Conservation (phyloP, 2,113 vertebrate species). For the Vidua macroura region DNA sequence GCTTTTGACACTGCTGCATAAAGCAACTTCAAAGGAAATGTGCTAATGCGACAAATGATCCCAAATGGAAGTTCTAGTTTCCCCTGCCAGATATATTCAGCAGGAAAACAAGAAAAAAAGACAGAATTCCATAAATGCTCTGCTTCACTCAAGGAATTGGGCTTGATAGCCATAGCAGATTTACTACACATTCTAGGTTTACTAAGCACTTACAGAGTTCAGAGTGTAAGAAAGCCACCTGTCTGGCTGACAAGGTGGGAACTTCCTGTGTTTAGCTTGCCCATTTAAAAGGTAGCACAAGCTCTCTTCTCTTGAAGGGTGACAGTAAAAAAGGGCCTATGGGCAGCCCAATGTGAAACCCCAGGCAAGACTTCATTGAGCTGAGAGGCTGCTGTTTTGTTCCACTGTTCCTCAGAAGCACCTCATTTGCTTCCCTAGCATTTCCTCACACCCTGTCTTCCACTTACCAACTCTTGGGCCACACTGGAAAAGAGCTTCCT, state of each 20-base stretch:
- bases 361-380: neutral
- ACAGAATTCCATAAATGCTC: neutral
- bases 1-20: neutral
- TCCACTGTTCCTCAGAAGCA: neutral
- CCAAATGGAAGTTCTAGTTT: neutral
- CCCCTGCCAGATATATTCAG: neutral
- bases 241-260: neutral
- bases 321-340: neutral
- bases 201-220: neutral
- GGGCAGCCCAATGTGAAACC: neutral
- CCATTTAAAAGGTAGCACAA: neutral
- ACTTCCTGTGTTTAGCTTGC: neutral
- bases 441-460: neutral
- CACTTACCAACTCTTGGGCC: neutral
- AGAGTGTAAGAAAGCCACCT: neutral
- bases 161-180: neutral
- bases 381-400: neutral
- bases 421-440: neutral
- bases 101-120: neutral
- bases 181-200: neutral
- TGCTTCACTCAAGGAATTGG: neutral
- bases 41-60: neutral
- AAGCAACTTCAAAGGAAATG: neutral
- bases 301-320: neutral
- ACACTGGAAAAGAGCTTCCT: neutral